Conservation (phyloP, 2,888 invertebrate genomes). For the Drosophila infuscata region DNA sequence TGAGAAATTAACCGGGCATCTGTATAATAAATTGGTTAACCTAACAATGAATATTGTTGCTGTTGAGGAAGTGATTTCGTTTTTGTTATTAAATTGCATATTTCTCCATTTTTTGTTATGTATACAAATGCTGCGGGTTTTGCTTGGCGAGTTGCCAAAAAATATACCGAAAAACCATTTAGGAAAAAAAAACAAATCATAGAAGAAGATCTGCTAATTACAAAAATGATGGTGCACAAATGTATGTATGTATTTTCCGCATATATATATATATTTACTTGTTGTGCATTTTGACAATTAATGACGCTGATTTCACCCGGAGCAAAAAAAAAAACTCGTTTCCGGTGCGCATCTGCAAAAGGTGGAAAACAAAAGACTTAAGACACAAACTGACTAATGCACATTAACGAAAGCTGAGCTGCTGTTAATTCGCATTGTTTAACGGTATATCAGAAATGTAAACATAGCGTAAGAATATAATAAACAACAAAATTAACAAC, state of each 20-base stretch:
- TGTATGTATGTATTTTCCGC: constrained; percentile 4
- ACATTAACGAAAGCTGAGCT: constrained; percentile 29
- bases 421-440: constrained; percentile 41
- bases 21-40: constrained; percentile 45
- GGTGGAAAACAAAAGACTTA: constrained; percentile 55
- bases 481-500: constrained; percentile 24
- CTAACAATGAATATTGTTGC: constrained; percentile 3
- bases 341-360: constrained; percentile 53
- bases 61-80: constrained; percentile 61
- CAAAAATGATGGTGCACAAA: constrained; percentile 74
- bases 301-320: constrained; percentile 73
- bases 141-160: constrained; percentile 36
- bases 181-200: constrained; percentile 22
- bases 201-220: constrained; percentile 58
- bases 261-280: neutral
- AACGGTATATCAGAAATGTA: constrained; percentile 32
- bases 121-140: constrained; percentile 32
- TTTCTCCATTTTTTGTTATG: constrained; percentile 36
- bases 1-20: constrained; percentile 21
- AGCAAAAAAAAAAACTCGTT: constrained; percentile 40
- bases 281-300: constrained; percentile 67
- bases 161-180: constrained; percentile 33
- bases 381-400: constrained; percentile 44
- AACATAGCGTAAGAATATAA: constrained; percentile 40
- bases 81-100: constrained; percentile 54